Conservation (phyloP, 2,888 invertebrate genomes). For the Agonum fuliginosum region DNA sequence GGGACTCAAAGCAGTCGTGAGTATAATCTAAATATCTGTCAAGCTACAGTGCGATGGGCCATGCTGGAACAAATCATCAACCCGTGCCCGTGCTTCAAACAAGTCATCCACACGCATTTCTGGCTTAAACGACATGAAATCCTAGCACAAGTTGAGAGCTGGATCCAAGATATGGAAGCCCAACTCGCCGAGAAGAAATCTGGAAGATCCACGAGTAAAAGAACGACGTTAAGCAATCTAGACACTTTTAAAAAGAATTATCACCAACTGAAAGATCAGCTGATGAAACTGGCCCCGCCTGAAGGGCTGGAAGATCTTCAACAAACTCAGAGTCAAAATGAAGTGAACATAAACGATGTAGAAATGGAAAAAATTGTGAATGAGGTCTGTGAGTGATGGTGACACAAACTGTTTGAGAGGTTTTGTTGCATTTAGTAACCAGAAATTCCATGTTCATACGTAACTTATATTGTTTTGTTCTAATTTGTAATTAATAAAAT, state of each 20-base stretch:
- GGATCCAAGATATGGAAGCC: constrained; percentile 91
- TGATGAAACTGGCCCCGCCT: constrained; percentile 88
- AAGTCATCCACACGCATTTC: constrained; percentile 95
- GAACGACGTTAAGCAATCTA: constrained; percentile 69
- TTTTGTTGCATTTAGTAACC: constrained; percentile 59
- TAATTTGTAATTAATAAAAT: constrained; percentile 1
- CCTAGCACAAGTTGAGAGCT: constrained; percentile 89
- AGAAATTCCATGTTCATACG: constrained; percentile 51
- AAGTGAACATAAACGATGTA: constrained; percentile 74
- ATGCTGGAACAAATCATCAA: constrained; percentile 95
- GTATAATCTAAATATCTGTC: constrained; percentile 96
- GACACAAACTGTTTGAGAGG: not conserved
- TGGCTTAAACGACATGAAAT: constrained; percentile 96
- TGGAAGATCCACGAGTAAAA: constrained; percentile 76
- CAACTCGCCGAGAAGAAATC: constrained; percentile 86
- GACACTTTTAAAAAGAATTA: constrained; percentile 71
- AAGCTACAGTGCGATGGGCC: constrained; percentile 96
- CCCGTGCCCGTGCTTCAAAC: constrained; percentile 93
- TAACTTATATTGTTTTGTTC: constrained; percentile 34
- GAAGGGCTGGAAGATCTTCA: constrained; percentile 76
- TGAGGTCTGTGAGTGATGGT: constrained; percentile 77
- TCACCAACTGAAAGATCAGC: constrained; percentile 87
- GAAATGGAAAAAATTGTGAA: constrained; percentile 87
- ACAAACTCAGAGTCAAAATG: no score
- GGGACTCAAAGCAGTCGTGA: constrained; percentile 93